These are phyloP conservation scores for Ciona savignyi DNA, from an alignment of 23 tunicate genomes.

Conservation along the genomic window DNA sequence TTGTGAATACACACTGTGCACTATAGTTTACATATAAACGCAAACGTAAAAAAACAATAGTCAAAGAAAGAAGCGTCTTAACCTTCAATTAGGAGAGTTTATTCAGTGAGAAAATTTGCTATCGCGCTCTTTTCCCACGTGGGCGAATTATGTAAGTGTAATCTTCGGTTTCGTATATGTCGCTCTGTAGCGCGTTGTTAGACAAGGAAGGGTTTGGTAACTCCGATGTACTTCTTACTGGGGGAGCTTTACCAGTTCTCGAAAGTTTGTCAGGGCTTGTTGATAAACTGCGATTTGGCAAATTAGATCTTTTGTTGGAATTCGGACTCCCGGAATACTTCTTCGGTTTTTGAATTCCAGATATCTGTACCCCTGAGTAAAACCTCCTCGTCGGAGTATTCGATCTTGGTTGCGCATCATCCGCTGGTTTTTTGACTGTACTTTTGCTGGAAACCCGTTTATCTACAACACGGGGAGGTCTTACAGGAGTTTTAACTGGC, in stretches of 20 bases:
- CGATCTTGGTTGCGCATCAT: neutral
- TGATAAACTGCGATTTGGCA: neutral
- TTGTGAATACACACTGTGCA: neutral
- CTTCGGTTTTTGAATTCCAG: neutral
- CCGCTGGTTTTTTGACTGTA: neutral
- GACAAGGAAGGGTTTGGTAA: neutral
- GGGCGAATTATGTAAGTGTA: constrained; percentile 67
- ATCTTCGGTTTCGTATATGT: constrained; percentile 68
- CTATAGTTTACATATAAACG: neutral
- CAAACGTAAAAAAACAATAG: neutral
- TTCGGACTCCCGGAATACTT: neutral
- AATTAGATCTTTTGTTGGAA: neutral
- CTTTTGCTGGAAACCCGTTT: neutral
- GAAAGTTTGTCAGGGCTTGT: neutral
- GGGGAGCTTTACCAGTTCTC: neutral
- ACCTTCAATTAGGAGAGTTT: neutral
- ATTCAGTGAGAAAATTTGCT: neutral
- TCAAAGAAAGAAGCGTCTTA: neutral
- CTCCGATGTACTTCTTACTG: neutral
- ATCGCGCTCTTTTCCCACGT: constrained; percentile 6
- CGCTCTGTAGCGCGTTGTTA: constrained; percentile 10
- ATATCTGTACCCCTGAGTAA: neutral
- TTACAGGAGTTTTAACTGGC: neutral
- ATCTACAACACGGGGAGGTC: neutral
- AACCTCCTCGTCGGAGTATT: neutral